These are phyloP conservation scores for Montipora capitata DNA, from an alignment of 92 coral and sea anemone genomes.

Conservation along the genomic window DNA sequence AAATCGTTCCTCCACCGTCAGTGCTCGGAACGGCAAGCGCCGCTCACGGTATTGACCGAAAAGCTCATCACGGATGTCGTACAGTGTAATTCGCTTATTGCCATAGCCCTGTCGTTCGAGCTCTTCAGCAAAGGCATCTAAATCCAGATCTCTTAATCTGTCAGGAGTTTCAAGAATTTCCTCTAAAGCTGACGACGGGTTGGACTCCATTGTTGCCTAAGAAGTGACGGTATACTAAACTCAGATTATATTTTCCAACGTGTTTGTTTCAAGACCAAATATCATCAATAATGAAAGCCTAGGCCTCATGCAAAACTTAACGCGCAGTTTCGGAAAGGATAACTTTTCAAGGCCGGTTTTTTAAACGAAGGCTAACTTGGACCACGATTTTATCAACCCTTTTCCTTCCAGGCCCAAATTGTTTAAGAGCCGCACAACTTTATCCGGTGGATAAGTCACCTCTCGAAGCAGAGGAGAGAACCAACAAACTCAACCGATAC, in stretches of 20 bases:
- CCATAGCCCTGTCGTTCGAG: conserved; percentile 97
- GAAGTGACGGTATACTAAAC: background rate
- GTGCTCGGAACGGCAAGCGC: conserved; percentile 89
- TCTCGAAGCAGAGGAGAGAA: no score
- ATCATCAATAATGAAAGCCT: no score
- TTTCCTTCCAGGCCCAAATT: no score
- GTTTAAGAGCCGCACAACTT: no score
- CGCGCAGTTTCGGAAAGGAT: no score
- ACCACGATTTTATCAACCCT: no score
- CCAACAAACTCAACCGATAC: no score
- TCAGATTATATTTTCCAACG: background rate
- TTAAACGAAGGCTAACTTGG: no score
- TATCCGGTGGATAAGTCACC: no score
- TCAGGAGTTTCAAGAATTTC: conserved; percentile 97
- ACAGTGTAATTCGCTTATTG: conserved; percentile 92
- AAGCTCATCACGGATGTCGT: conserved; percentile 98
- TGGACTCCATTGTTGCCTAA: conserved; percentile 93
- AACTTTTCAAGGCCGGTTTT: no score
- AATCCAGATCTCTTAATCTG: conserved; percentile 93
- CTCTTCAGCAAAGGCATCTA: conserved; percentile 98
- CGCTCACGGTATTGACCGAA: conserved; percentile 96
- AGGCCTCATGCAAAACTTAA: no score
- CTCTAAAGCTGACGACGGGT: conserved; percentile 98
- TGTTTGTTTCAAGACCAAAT: background rate
- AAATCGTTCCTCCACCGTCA: conserved; percentile 92